Evolutionary conservation across 2,888 invertebrate species (phyloP), one percentile per base, ranked within the genome.

Genomic region (Pandemis corylana): DNA sequence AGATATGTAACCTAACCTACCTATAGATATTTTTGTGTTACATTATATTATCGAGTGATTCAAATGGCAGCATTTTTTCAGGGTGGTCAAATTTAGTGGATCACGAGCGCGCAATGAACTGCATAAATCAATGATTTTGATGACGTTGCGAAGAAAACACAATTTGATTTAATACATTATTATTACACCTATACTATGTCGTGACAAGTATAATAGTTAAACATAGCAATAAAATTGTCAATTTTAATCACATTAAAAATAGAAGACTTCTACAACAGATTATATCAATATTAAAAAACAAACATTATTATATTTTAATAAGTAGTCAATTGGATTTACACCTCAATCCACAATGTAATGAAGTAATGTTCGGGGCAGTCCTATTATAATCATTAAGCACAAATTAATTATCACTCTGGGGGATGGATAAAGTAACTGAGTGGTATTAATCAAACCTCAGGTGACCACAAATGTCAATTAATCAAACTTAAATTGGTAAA

Each of bases 161-260:
- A 10, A 7, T n/a, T 15, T 36, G 62, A 67, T 71, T 67, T 75
- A 74, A 67, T 67, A 44, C 70, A 67, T 71, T 75, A 63, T 75
- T 53, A 75, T 75, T 71, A 74, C 74, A 69, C 74, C 69, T 71
- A 72, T 72, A 67, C 62, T 70, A 75, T 67, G 71, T 67, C 66
- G 70, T 67, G 75, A 71, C 70, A 75, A 71, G 71, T 71, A 75
- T 75, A 75, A 71, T 71, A 71, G 62, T 66, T 66, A 70, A 75
- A 67, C 75, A 67, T 75, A 67, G 75, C 70, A 53, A 71, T 75
- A 75, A 56, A 75, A 75, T 63, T 75, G 75, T 66, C 70, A 74
- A 74, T 74, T 70, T 74, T 65, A 74, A 70, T 74, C 61, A 74
- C 66, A 66, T 74, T 66, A 51, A 69, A 62, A 67, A 71, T 70